Conservation (phyloP, 2,113 vertebrate species). For the Pluvianellus socialis region DNA sequence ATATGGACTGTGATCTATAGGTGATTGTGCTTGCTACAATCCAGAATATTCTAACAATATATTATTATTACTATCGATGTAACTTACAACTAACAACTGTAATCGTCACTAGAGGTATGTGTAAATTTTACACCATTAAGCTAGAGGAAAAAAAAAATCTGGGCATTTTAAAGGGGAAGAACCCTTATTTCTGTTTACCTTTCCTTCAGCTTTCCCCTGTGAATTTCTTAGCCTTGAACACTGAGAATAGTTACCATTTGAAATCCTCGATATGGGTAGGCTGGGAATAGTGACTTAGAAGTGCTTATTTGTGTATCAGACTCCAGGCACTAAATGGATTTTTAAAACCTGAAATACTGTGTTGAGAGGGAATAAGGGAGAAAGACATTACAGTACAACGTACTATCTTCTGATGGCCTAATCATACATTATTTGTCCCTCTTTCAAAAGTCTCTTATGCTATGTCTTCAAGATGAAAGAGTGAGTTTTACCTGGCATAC, state of each 20-base stretch:
- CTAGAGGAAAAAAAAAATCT: neutral
- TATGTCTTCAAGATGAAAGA: neutral
- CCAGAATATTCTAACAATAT: neutral
- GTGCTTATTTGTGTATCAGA: neutral
- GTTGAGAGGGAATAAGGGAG: neutral
- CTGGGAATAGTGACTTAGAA: neutral
- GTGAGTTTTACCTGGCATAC: neutral
- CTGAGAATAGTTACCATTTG: neutral
- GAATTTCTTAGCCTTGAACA: neutral
- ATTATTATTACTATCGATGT: neutral
- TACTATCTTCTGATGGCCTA: neutral
- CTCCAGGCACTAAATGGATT: neutral
- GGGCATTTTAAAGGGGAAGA: neutral
- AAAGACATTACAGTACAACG: neutral
- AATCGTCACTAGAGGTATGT: neutral
- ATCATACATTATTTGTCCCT: neutral
- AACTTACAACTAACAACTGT: neutral
- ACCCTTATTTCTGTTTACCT: neutral
- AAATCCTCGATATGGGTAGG: neutral
- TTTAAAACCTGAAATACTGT: neutral
- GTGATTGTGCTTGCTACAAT: neutral
- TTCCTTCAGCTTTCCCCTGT: neutral
- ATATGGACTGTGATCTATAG: neutral
- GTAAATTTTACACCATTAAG: neutral
- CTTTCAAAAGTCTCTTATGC: neutral